phyloP scores from a whole-genome alignment of 1,140 invertebrate genomes.

The Heterodera schachtii region DNA sequence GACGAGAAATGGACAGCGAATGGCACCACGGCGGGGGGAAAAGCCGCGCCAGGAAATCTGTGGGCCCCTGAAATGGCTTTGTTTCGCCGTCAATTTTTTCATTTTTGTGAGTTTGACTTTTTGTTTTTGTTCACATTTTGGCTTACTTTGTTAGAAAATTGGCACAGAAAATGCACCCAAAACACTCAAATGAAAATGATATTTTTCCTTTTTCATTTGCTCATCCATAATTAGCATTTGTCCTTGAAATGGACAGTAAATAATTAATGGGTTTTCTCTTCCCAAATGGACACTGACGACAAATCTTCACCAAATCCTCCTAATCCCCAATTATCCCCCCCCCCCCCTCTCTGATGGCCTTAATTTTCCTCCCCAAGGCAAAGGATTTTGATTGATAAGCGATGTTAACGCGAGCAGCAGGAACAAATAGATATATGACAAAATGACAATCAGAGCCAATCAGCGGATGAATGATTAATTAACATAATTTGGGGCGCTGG shows the following conservation, averaged over 20 bases:
- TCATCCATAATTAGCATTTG: not conserved
- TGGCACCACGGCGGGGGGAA: not conserved
- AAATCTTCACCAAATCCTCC: not conserved
- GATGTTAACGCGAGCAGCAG: no score
- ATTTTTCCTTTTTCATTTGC: not conserved
- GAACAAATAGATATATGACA: no score
- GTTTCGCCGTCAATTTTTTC: conserved; percentile 63
- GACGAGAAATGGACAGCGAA: not conserved
- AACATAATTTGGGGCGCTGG: no score
- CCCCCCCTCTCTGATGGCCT: no score
- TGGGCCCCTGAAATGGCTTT: conserved; percentile 63
- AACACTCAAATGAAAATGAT: not conserved
- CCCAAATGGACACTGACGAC: not conserved
- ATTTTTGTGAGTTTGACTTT: conserved; percentile 61
- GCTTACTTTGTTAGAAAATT: not conserved
- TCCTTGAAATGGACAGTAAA: not conserved
- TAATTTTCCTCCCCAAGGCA: not conserved
- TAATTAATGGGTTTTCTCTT: not conserved
- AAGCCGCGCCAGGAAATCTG: conserved; percentile 65
- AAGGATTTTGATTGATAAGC: no score
- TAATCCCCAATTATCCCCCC: not conserved
- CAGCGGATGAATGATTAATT: no score
- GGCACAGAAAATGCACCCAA: no score
- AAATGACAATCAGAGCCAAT: no score
- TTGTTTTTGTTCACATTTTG: not conserved